Conservation (phyloP, 2,888 invertebrate genomes). For the Diplolepis rosae region DNA sequence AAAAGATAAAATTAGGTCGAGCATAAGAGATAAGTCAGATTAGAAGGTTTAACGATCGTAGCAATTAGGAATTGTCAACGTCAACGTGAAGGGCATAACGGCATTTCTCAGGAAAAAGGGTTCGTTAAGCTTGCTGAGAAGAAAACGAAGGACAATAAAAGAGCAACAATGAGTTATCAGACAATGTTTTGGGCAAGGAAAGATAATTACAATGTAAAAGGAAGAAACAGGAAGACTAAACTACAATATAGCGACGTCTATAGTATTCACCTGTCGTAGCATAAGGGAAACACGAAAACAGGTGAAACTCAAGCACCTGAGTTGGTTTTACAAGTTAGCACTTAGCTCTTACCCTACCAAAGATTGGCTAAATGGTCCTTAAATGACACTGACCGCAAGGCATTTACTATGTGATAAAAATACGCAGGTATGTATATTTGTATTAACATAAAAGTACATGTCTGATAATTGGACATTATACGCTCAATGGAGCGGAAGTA, state of each 20-base stretch:
- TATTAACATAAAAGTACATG: background rate
- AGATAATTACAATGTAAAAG: conserved; percentile 36
- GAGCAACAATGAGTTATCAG: background rate
- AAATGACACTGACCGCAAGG: conserved; percentile 23
- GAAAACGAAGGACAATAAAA: conserved; percentile 15
- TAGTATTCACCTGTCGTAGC: conserved; percentile 65
- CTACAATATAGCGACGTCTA: conserved; percentile 38
- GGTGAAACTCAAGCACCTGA: conserved; percentile 68
- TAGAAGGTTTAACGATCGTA: conserved; percentile 6
- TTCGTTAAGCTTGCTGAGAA: background rate
- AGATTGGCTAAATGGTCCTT: conserved; percentile 40
- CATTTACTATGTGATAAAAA: background rate
- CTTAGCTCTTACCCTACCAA: conserved; percentile 43
- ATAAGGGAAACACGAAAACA: conserved; percentile 71
- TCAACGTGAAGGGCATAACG: too few species aligned
- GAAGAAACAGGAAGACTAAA: conserved; percentile 48
- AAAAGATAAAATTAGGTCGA: conserved; percentile 6
- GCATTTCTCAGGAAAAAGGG: conserved; percentile 20
- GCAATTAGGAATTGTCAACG: conserved; percentile 29
- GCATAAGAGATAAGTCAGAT: background rate
- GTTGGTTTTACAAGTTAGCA: conserved; percentile 64
- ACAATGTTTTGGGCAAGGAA: conserved; percentile 10
- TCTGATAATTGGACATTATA: too few species aligned
- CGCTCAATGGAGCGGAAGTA: too few species aligned
- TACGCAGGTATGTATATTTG: background rate